These are phyloP conservation scores for Callimorpha dominula DNA, from an alignment of 2,888 invertebrate genomes.

Conservation along the genomic window DNA sequence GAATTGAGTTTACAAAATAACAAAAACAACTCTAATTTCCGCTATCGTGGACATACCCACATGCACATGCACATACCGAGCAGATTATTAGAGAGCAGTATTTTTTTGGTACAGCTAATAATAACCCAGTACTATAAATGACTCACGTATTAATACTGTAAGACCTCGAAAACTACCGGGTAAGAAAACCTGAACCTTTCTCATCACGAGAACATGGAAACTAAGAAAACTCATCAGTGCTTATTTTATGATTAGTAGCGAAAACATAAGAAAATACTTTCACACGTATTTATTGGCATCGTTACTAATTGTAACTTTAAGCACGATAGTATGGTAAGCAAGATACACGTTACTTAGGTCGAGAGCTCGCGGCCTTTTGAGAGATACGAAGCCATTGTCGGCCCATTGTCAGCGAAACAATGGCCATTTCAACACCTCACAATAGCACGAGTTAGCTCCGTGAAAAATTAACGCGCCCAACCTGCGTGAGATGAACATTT, in stretches of 20 bases:
- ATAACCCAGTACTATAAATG: too few relatives aligned
- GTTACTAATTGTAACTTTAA: slow-evolving; percentile 49
- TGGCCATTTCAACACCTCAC: slow-evolving; percentile 73
- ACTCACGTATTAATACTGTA: too few relatives aligned
- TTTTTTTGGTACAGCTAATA: too few relatives aligned
- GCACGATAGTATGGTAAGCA: slow-evolving; percentile 44
- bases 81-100: too few relatives aligned
- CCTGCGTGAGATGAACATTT: slow-evolving; percentile 62
- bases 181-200: too few relatives aligned
- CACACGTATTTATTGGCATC: slow-evolving; percentile 35
- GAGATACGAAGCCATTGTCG: slow-evolving; percentile 73
- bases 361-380: slow-evolving; percentile 69
- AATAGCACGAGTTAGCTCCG: slow-evolving; percentile 70
- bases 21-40: too few relatives aligned
- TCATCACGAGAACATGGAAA: too few relatives aligned
- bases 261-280: slow-evolving; percentile 9
- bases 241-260: not conserved
- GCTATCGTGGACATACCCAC: too few relatives aligned
- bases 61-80: too few relatives aligned
- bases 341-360: slow-evolving; percentile 60
- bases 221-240: too few relatives aligned
- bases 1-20: too few relatives aligned
- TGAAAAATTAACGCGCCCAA: slow-evolving; percentile 75
- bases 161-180: too few relatives aligned
- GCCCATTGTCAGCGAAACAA: slow-evolving; percentile 74